A percentile compares a stretch with the other conserved stretches of the same genome.
phyloP scores from a whole-genome alignment of 2,888 invertebrate genomes.

The Orthosia incerta region DNA sequence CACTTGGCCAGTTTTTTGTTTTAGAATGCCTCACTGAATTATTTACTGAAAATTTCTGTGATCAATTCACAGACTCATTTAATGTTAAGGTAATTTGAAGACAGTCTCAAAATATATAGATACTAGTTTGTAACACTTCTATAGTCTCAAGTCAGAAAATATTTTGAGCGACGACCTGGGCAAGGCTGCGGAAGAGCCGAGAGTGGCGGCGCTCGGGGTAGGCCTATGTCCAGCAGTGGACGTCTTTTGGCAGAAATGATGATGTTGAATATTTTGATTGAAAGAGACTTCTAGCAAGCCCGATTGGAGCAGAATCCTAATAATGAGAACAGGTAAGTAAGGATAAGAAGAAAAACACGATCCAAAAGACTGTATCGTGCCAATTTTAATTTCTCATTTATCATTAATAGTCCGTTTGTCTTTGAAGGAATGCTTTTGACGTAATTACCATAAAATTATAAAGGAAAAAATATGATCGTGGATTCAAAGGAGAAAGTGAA shows the following conservation, averaged over 20 bases:
- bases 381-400: background rate
- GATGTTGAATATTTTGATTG: too few species aligned
- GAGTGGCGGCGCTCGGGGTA: too few species aligned
- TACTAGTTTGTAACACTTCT: background rate
- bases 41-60: background rate
- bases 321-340: too few species aligned
- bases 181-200: too few species aligned
- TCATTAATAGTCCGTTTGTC: background rate
- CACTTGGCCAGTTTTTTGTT: too few species aligned
- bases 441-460: background rate
- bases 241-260: too few species aligned
- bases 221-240: too few species aligned
- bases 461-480: background rate
- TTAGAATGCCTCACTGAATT: too few species aligned
- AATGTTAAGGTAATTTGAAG: background rate
- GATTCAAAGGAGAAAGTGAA: background rate
- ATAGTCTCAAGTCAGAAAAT: background rate
- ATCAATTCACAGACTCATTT: background rate
- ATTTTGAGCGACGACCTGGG: too few species aligned
- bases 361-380: background rate
- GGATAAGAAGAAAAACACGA: too few species aligned
- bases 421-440: constrained; percentile 10
- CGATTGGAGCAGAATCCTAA: too few species aligned
- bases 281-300: too few species aligned
- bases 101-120: background rate